Conservation (phyloP, 2,113 vertebrate genomes). For the Glaucidium brasilianum region DNA sequence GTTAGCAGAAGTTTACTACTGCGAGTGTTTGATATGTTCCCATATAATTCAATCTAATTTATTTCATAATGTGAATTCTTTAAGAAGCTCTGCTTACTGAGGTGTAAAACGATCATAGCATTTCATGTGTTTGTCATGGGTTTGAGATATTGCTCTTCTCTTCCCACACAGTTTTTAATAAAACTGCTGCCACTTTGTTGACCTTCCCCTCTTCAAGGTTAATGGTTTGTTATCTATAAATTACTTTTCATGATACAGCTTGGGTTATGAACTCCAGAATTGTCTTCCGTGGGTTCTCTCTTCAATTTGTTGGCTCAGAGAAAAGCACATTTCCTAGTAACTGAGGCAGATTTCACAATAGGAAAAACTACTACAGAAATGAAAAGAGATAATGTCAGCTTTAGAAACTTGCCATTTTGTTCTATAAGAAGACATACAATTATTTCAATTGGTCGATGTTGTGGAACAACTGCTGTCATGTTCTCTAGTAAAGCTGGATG, state of each 20-base stretch:
- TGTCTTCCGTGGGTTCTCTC: neutral
- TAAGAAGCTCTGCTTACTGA: neutral
- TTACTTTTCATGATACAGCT: neutral
- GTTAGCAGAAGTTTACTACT: neutral
- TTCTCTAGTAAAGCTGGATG: neutral
- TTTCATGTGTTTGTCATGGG: neutral
- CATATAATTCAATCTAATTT: neutral
- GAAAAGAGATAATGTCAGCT: neutral
- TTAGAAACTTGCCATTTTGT: neutral
- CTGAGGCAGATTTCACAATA: neutral
- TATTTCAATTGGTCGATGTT: neutral
- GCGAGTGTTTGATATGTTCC: neutral
- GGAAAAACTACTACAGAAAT: neutral
- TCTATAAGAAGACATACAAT: neutral
- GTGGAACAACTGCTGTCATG: neutral
- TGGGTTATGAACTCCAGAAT: neutral
- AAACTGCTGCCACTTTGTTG: neutral
- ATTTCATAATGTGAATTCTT: neutral
- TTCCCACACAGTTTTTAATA: conserved; percentile 19
- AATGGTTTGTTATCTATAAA: conserved; percentile 41
- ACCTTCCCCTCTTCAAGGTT: conserved; percentile 34
- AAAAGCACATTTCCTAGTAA: neutral
- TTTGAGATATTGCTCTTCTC: neutral
- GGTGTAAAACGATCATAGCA: neutral
- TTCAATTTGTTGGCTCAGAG: neutral